These are phyloP conservation scores for Corythaixoides concolor DNA, from an alignment of 2,113 vertebrate genomes.

Conservation along the genomic window DNA sequence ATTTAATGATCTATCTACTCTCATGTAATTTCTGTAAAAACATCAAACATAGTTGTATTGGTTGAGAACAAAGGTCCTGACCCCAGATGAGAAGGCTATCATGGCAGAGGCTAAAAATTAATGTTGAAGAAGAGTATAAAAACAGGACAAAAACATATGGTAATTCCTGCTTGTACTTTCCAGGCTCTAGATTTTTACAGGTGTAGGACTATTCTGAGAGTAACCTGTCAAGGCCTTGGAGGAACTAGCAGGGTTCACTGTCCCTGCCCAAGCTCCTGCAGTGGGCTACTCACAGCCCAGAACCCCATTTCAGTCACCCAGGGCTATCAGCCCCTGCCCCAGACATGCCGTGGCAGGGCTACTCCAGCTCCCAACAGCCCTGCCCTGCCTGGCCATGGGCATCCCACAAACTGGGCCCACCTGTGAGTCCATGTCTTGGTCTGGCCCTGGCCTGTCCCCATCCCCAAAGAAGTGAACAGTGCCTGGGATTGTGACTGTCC, in stretches of 20 bases:
- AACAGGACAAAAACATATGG: not conserved
- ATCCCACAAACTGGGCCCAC: not conserved
- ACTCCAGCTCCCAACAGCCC: accelerated
- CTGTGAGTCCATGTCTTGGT: too few relatives aligned
- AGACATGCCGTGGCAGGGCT: accelerated
- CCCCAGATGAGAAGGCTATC: not conserved
- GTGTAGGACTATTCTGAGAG: not conserved
- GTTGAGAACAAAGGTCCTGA: not conserved
- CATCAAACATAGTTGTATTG: not conserved
- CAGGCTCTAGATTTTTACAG: not conserved
- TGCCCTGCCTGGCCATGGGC: accelerated
- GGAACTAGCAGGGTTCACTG: not conserved
- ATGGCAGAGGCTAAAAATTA: not conserved
- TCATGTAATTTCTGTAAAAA: not conserved
- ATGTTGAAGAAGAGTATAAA: not conserved
- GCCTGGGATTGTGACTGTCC: not conserved
- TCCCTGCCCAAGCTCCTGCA: not conserved
- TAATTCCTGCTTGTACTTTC: not conserved
- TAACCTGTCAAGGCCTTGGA: not conserved
- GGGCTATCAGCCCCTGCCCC: not conserved
- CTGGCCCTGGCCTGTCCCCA: not conserved
- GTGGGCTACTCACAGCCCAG: not conserved
- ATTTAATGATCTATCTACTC: not conserved
- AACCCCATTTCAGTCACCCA: not conserved
- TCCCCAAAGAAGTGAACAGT: not conserved